Percentiles rank a stretch among this genome's conserved stretches.
Conservation (phyloP, 2,113 vertebrate genomes). For the Emydura subglobosa region DNA sequence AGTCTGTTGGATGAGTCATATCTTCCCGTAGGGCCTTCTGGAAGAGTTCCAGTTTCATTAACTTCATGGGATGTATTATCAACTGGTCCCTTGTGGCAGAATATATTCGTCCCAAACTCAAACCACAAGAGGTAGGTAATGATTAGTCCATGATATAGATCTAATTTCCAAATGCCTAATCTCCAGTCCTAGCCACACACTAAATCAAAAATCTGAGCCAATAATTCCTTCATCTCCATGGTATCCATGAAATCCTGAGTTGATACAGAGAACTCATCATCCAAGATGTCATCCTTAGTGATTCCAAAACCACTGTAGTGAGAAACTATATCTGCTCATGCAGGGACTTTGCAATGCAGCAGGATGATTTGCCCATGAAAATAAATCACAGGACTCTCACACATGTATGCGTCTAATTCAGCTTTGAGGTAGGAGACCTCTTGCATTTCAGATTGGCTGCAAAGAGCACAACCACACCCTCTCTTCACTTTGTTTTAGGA, state of each 20-base stretch:
- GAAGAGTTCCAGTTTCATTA: background rate
- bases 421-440: background rate
- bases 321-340: background rate
- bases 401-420: background rate
- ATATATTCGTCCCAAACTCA: background rate
- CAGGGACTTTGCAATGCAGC: background rate
- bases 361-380: rapidly evolving
- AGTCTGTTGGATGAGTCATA: background rate
- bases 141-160: background rate
- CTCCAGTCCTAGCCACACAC: conserved; percentile 9
- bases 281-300: conserved; percentile 50
- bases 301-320: conserved; percentile 38
- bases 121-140: background rate
- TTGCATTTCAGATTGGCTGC: rapidly evolving
- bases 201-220: conserved; percentile 34
- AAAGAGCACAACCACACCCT: background rate
- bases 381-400: background rate
- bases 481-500: background rate
- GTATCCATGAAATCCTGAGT: conserved; percentile 18
- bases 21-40: background rate
- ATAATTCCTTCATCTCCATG: background rate
- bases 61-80: background rate
- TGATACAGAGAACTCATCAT: conserved; percentile 68
- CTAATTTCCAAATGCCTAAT: background rate
- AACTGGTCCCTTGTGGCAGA: background rate